These are phyloP conservation scores for Gambusia yucatana DNA, from an alignment of 2,797 vertebrate species.

Conservation along the genomic window DNA sequence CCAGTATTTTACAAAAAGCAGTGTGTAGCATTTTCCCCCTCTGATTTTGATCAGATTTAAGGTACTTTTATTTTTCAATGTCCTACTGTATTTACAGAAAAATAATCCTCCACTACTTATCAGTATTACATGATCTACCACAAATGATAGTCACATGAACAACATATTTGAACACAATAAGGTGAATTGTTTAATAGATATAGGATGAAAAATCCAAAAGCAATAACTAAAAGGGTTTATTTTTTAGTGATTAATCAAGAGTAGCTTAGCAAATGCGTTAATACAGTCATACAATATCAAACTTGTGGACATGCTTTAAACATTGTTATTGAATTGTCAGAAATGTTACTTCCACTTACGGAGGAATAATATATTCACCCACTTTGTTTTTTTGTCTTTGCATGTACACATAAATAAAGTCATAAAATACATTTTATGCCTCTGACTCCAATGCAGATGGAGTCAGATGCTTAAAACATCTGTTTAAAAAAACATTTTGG, in stretches of 20 bases:
- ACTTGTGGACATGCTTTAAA: not conserved
- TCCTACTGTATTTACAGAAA: not conserved
- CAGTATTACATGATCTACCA: not conserved
- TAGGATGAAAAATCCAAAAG: too few relatives aligned
- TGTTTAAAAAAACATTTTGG: not conserved
- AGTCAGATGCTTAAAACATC: too few relatives aligned
- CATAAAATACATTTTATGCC: not conserved
- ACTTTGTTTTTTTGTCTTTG: not conserved
- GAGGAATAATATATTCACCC: not conserved
- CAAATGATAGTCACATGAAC: too few relatives aligned
- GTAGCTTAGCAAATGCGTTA: not conserved
- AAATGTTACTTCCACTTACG: not conserved
- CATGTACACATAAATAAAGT: not conserved
- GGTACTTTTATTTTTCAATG: not conserved
- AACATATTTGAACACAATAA: too few relatives aligned
- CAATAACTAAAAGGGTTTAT: not conserved
- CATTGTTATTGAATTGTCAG: not conserved
- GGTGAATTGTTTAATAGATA: too few relatives aligned
- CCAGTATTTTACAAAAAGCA: not conserved
- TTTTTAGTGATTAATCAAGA: not conserved
- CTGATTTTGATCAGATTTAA: not conserved
- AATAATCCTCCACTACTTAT: not conserved
- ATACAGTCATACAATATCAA: not conserved
- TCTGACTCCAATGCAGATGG: not conserved
- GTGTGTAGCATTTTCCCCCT: not conserved